These are phyloP conservation scores for Troglohyphantes excavatus DNA, from an alignment of 2,888 invertebrate genomes.

Conservation along the genomic window DNA sequence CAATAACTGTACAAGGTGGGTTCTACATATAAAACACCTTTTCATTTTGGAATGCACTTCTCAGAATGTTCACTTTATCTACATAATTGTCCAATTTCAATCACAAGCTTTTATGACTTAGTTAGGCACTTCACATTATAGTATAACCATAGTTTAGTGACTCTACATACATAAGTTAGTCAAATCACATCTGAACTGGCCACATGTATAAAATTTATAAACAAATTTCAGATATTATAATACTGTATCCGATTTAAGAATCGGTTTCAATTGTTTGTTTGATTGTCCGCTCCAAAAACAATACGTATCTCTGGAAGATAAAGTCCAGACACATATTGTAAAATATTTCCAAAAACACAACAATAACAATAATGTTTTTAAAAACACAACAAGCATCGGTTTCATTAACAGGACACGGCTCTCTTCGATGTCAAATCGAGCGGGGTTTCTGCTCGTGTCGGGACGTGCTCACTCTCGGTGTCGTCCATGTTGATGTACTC, in stretches of 20 bases:
- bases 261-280: slow-evolving; percentile 12
- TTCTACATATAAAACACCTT: slow-evolving; percentile 51
- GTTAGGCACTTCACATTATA: slow-evolving; percentile 66
- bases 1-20: slow-evolving; percentile 75
- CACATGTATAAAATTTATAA: slow-evolving; percentile 48
- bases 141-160: slow-evolving; percentile 52
- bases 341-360: slow-evolving; percentile 60
- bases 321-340: slow-evolving; percentile 8
- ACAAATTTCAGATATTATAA: slow-evolving; percentile 58
- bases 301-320: slow-evolving; percentile 48
- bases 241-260: slow-evolving; percentile 64
- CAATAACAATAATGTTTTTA: slow-evolving; percentile 62
- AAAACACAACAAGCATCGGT: slow-evolving; percentile 59
- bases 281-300: slow-evolving; percentile 47
- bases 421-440: slow-evolving; percentile 74
- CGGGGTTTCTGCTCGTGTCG: slow-evolving; percentile 71
- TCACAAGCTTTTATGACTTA: slow-evolving; percentile 76
- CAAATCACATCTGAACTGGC: slow-evolving; percentile 77
- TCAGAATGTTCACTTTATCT: slow-evolving; percentile 53
- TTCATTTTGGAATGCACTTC: slow-evolving; percentile 30
- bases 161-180: slow-evolving; percentile 69
- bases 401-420: slow-evolving; percentile 66
- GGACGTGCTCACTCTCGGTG: slow-evolving; percentile 43
- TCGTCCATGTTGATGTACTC: slow-evolving; percentile 76
- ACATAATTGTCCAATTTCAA: slow-evolving; percentile 63